These are phyloP conservation scores for Amia ocellicauda DNA, from an alignment of 2,113 vertebrate species.

Conservation along the genomic window DNA sequence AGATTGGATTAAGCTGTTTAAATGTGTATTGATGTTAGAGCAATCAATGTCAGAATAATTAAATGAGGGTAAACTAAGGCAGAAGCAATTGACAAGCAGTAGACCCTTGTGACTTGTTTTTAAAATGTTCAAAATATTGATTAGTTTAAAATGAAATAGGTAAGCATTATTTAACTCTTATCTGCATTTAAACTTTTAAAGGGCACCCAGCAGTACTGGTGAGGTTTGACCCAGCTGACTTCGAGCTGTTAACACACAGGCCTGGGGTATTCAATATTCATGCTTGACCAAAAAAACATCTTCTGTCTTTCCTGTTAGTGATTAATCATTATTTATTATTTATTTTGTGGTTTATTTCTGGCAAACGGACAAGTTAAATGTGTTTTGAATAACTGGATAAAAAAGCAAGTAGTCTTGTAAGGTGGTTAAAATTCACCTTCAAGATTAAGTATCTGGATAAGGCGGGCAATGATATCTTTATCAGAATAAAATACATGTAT, in stretches of 20 bases:
- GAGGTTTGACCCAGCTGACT: background rate
- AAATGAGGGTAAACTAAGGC: background rate
- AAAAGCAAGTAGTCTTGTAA: no score
- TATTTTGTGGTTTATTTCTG: background rate
- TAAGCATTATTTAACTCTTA: conserved; percentile 16
- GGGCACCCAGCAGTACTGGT: background rate
- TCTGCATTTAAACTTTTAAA: conserved; percentile 50
- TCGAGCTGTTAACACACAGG: background rate
- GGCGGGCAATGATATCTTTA: no score
- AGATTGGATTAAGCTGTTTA: conserved; percentile 39
- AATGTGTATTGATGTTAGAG: conserved; percentile 16
- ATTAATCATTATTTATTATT: no score
- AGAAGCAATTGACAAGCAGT: background rate
- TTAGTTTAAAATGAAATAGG: conserved; percentile 8
- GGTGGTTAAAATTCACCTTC: no score
- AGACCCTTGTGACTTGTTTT: background rate
- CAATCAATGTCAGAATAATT: conserved; percentile 21
- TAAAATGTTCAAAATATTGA: conserved; percentile 14
- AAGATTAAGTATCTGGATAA: no score
- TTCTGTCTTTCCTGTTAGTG: background rate
- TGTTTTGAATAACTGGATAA: background rate
- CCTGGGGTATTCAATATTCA: no score
- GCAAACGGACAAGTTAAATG: background rate
- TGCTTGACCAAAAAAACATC: no score
- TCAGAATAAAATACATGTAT: no score